A percentile compares a stretch with the other conserved stretches of the same genome.
phyloP scores from a whole-genome alignment of 1,140 invertebrate genomes.

The Rhysida immarginata region DNA sequence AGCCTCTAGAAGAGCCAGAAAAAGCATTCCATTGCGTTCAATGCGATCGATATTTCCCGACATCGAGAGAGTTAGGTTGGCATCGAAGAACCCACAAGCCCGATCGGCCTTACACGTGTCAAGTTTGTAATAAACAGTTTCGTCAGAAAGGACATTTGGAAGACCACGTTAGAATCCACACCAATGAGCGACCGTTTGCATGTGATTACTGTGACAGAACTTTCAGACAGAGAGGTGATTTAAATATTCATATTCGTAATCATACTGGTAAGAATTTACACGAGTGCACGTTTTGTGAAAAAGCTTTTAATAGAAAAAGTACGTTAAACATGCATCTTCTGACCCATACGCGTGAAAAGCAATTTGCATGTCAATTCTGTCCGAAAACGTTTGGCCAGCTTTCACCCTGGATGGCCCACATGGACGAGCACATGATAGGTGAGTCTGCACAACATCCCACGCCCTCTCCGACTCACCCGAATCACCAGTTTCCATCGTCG shows the following conservation, averaged over 20 bases:
- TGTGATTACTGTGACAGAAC: conserved; percentile 73
- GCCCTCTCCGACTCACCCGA: too few relatives aligned
- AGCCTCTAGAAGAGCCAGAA: neutral
- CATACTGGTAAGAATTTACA: conserved; percentile 25
- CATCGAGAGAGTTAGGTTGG: conserved; percentile 37
- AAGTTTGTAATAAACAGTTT: conserved; percentile 40
- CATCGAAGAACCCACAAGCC: conserved; percentile 32
- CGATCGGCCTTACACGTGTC: conserved; percentile 37
- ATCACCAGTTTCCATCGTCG: too few relatives aligned
- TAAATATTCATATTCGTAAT: conserved; percentile 48
- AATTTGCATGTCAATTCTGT: conserved; percentile 41
- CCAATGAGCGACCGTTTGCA: conserved; percentile 59
- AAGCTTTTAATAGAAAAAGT: conserved; percentile 24
- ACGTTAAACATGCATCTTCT: conserved; percentile 26
- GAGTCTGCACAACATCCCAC: too few relatives aligned
- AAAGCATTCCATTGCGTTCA: conserved; percentile 13
- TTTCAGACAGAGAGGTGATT: conserved; percentile 36
- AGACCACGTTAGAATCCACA: conserved; percentile 56
- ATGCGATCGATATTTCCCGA: conserved; percentile 18
- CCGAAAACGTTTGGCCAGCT: conserved; percentile 48
- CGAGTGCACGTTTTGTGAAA: conserved; percentile 24
- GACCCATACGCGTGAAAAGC: conserved; percentile 34
- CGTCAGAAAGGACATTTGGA: conserved; percentile 40
- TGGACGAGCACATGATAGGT: conserved; percentile 16
- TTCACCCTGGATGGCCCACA: conserved; percentile 44